Evolutionary conservation across 2,113 vertebrate species (phyloP), one percentile per base, ranked within the genome.

Genomic region (Romanogobio albipinnatus): DNA sequence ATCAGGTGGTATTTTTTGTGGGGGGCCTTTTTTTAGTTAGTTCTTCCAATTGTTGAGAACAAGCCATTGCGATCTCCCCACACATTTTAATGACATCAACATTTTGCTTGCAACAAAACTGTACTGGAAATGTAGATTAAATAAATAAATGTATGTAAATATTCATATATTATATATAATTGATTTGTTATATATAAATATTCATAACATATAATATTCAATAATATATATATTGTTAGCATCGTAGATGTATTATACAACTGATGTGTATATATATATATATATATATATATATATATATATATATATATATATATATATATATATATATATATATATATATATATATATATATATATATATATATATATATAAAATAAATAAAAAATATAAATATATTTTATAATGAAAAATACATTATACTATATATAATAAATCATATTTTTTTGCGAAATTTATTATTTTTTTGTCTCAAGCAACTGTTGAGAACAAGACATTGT

Each of bases 1-100:
- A 81, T 68, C 15, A 51, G 45, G 45, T 81, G 61, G 26, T 43
- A 64, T 36, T 81, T 66, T 5, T 33, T 33, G 26, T 1, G 43
- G 22, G 4, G 24, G n/a, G 76, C 13, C 15, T n/a, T n/a, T 29
- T 43, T 15, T 33, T 26, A 26, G 3, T 6, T 22, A 29, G 9
- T 3, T 36, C 39, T 45, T n/a, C 56, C 77, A 62, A 81, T 45
- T 81, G 78, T 81, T 66, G 78, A 81, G 45, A 81, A n/a, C 78
- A 68, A 51, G 15, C 24, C 26, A 29, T 70, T 11, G 66, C 3
- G 1, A 70, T 43, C 17, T 39, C 33, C 17, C 53, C 53, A 19
- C 53, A 68, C 64, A 68, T 68, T 36, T 68, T 1, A 19, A 36
- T 68, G 33, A 39, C 9, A 10, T 39, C 29, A 36, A 7, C 64